Base-by-base conservation (phyloP, 1,140 invertebrate genomes). In the Cyrtorhinus lividipennis region DNA sequence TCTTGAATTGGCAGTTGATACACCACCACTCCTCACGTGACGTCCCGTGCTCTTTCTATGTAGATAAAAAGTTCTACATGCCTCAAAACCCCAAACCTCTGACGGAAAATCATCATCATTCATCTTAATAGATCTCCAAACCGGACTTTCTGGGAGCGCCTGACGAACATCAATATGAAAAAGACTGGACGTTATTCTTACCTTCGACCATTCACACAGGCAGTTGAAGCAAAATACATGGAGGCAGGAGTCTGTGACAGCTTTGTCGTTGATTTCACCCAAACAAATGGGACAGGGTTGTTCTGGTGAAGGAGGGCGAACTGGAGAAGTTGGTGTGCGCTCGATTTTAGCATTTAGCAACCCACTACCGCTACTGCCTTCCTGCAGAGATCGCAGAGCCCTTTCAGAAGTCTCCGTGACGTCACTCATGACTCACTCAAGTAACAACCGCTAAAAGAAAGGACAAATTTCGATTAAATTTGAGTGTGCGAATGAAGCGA, bases 151-250 rank as follows among this genome's bases (percentile, higher is more conserved):
- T n/a, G n/a, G n/a, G n/a, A n/a, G n/a, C n/a, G n/a, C n/a, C n/a
- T n/a, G n/a, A n/a, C n/a, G n/a, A n/a, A n/a, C n/a, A n/a, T n/a
- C n/a, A n/a, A n/a, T n/a, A n/a, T n/a, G n/a, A n/a, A n/a, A n/a
- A n/a, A n/a, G n/a, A n/a, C n/a, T n/a, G n/a, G n/a, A n/a, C n/a
- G n/a, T 57, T 61, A 46, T 45, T 67, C 75, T 57, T 48, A 87
- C 84, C 77, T 94, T 95, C 38, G 92, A 93, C 94, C 94, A 97
- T 70, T 92, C 88, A 45, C 91, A 73, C 1, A 97, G 77, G 72
- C 94, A 97, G 63, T 83, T 84, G 68, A 95, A 95, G 72, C 94
- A 97, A 73, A 97, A 96, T 70, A 89, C 85, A 73, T 97, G 94
- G 67, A 91, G 81, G 72, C 93, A 97, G 27, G 84, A 88, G 69